A percentile compares a stretch with the other conserved stretches of the same genome.
Conservation (phyloP, 2,888 invertebrate species). For the Conus canariensis region DNA sequence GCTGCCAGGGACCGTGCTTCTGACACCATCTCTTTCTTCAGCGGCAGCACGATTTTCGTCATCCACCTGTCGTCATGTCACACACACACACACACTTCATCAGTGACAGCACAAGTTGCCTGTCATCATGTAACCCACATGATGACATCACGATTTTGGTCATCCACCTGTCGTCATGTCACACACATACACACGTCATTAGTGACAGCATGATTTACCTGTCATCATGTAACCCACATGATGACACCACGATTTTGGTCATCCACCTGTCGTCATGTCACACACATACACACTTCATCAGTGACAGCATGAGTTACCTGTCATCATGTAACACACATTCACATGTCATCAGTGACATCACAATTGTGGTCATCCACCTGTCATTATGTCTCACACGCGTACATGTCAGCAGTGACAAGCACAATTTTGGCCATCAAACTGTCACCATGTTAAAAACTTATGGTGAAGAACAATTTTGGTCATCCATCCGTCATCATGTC, state of each 20-base stretch:
- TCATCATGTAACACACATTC: no score
- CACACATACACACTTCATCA: background rate
- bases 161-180: slow-evolving; percentile 64
- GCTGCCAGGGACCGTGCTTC: slow-evolving; percentile 71
- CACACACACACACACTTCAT: background rate
- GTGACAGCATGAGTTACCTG: no score
- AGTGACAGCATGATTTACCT: no score
- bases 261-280: slow-evolving; percentile 66
- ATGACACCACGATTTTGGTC: slow-evolving; percentile 73
- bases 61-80: slow-evolving; percentile 66
- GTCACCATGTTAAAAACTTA: no score
- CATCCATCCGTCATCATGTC: slow-evolving; percentile 66
- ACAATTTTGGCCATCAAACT: no score
- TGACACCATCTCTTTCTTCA: slow-evolving; percentile 69
- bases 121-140: slow-evolving; percentile 44
- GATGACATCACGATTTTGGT: slow-evolving; percentile 75
- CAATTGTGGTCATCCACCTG: slow-evolving; percentile 75
- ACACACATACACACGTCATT: slow-evolving; percentile 7
- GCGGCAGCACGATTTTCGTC: slow-evolving; percentile 73
- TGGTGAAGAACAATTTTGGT: slow-evolving; percentile 73
- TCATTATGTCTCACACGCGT: no score
- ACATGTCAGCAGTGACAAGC: slow-evolving; percentile 12
- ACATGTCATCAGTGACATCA: no score
- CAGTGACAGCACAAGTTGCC: no score
- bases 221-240: no score